Evolutionary conservation across 1,140 invertebrate species (phyloP), one percentile per base, ranked within the genome.

Genomic region (Drosophila trapezifrons): DNA sequence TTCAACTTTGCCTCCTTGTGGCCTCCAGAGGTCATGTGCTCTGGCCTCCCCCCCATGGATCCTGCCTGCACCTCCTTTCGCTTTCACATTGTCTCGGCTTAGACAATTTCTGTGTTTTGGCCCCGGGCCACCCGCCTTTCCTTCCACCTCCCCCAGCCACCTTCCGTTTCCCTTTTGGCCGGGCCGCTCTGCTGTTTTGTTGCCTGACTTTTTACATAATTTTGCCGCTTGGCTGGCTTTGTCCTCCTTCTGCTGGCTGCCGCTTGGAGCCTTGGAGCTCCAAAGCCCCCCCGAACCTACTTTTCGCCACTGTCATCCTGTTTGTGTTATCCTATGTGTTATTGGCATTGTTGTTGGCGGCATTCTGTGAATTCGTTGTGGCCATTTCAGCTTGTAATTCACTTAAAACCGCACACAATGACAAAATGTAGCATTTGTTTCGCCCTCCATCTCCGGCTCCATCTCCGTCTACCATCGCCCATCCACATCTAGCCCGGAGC

Each of bases 191-290:
- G 27, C 20, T 52, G 67, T 66, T 80, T 80, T 84, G 76, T 52
- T 76, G 76, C 66, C 72, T 80, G 84, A 89, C 84, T 87, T 87
- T 87, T 89, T 90, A 80, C 84, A 89, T 89, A 89, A 89, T 84
- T 89, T 89, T 89, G 76, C 72, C 77, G 80, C 84, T 84, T 75
- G 85, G 74, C 77, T 84, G 84, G 62, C 79, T 87, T 60, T 87
- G 84, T 71, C 73, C 75, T 86, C 56, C 66, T 69, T 78, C 51
- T 60, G 67, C 63, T 49, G 58, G 43, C 63, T 55, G 49, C 43
- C 49, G 47, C 54, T 43, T 37, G 15, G 15, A 32, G 37, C 42
- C 10, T 25, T n/a, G n/a, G n/a, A n/a, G 18, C 10, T 35, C 18
- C 57, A 13, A 13, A 35, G 49, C 18, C 32, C 18, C 32, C 18